phyloP scores from a whole-genome alignment of 2,113 vertebrate genomes.

The Isichthys henryi region DNA sequence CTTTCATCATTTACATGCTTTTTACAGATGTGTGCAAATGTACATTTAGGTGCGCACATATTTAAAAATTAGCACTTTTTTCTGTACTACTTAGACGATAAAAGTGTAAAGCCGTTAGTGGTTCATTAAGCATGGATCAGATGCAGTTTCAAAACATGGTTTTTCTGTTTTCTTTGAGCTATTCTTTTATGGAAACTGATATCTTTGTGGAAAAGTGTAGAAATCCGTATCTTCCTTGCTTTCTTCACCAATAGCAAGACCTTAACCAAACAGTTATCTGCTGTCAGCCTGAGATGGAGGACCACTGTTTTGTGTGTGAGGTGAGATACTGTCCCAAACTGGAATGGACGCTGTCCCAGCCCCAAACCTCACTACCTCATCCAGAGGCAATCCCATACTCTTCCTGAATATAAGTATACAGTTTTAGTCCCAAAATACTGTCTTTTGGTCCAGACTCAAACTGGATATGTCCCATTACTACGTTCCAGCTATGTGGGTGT shows the following conservation, averaged over 20 bases:
- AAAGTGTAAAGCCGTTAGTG: not conserved
- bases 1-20: not conserved
- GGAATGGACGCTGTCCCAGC: not conserved
- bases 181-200: not conserved
- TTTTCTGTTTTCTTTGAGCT: not conserved
- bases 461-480: not conserved
- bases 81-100: not conserved
- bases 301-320: not conserved
- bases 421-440: conserved; percentile 1
- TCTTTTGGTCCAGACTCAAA: not conserved
- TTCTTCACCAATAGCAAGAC: not conserved
- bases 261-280: not conserved
- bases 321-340: not conserved
- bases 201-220: not conserved
- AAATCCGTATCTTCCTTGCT: not conserved
- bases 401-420: conserved; percentile 5
- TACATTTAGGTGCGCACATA: not conserved
- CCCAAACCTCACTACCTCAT: conserved; percentile 21
- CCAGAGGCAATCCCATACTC: not conserved
- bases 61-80: not conserved
- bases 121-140: not conserved
- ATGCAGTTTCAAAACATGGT: not conserved
- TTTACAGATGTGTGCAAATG: not conserved
- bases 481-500: not conserved
- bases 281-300: not conserved